phyloP scores from a whole-genome alignment of 2,797 vertebrate genomes.

The Pseudochaenichthys georgianus region DNA sequence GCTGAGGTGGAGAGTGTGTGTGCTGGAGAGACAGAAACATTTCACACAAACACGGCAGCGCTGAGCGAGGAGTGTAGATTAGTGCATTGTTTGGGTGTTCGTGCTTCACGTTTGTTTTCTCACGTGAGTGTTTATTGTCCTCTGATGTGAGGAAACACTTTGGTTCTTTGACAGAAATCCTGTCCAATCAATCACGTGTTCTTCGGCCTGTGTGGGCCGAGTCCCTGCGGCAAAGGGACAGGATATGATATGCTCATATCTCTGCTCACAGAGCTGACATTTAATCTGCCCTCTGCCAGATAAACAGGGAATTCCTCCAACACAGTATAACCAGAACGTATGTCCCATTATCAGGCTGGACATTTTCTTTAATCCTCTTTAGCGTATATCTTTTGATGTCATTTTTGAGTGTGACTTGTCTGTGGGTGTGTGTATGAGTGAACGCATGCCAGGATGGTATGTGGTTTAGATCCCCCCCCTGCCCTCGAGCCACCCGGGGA shows the following conservation, averaged over 20 bases:
- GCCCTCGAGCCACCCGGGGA: slow-evolving; percentile 15
- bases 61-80: slow-evolving; percentile 48
- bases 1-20: slow-evolving; percentile 38
- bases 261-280: slow-evolving; percentile 69
- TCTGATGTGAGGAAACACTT: slow-evolving; percentile 68
- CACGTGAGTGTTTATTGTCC: slow-evolving; percentile 67
- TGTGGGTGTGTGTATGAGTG: slow-evolving; percentile 4
- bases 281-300: slow-evolving; percentile 48
- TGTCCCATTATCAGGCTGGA: slow-evolving; percentile 19
- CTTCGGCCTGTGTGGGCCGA: slow-evolving; percentile 68
- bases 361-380: slow-evolving; percentile 28
- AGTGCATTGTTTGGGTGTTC: slow-evolving; percentile 48
- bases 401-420: slow-evolving; percentile 11
- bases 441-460: slow-evolving; percentile 20
- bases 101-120: slow-evolving; percentile 60
- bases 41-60: slow-evolving; percentile 42
- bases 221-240: slow-evolving; percentile 30
- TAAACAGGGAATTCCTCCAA: slow-evolving; percentile 64
- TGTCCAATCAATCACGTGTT: slow-evolving; percentile 61
- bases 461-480: slow-evolving; percentile 25
- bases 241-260: slow-evolving; percentile 68
- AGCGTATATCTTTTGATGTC: slow-evolving; percentile 21
- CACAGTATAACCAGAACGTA: slow-evolving; percentile 25
- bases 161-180: slow-evolving; percentile 52
- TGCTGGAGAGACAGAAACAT: slow-evolving; percentile 39